Percentiles rank a stretch among this genome's conserved stretches.
Evolutionary conservation across 2,888 invertebrate species (phyloP).

Genomic region (Linnaemya tessellans): DNA sequence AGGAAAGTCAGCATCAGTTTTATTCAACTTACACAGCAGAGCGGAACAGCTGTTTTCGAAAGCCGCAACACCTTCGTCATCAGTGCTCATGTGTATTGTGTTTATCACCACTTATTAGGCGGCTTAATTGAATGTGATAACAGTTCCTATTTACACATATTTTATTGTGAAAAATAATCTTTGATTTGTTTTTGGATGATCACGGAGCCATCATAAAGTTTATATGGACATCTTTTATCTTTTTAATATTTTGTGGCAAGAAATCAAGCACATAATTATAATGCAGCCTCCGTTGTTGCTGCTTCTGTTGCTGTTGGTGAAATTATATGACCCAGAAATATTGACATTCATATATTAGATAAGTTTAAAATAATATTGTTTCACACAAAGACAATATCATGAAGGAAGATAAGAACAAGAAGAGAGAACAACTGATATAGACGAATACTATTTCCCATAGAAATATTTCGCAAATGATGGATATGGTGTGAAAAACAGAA

Average conservation of each 20-base stretch:
- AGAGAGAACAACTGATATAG: neutral
- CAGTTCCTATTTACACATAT: too few relatives aligned
- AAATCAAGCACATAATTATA: neutral
- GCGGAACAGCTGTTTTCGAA: too few relatives aligned
- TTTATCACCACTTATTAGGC: too few relatives aligned
- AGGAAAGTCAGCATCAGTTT: too few relatives aligned
- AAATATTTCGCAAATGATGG: slow-evolving; percentile 36
- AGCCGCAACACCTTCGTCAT: too few relatives aligned
- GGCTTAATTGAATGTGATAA: too few relatives aligned
- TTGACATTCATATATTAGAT: slow-evolving; percentile 66
- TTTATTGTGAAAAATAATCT: too few relatives aligned
- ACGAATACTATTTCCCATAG: neutral
- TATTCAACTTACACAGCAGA: too few relatives aligned
- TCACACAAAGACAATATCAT: slow-evolving; percentile 39
- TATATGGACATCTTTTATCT: neutral
- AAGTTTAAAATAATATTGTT: slow-evolving; percentile 49
- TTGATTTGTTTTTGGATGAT: too few relatives aligned
- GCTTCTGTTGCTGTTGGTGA: slow-evolving; percentile 20
- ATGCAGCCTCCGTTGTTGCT: neutral
- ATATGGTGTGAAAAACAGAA: slow-evolving; percentile 46
- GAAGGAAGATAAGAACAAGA: slow-evolving; percentile 1
- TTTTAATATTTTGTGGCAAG: neutral
- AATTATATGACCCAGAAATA: slow-evolving; percentile 67
- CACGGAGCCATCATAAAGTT: too few relatives aligned
- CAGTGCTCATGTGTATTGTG: too few relatives aligned